Percentiles rank a stretch among this genome's conserved stretches.
Evolutionary conservation across 2,113 vertebrate species (phyloP).

Genomic region (Eretmochelys imbricata): DNA sequence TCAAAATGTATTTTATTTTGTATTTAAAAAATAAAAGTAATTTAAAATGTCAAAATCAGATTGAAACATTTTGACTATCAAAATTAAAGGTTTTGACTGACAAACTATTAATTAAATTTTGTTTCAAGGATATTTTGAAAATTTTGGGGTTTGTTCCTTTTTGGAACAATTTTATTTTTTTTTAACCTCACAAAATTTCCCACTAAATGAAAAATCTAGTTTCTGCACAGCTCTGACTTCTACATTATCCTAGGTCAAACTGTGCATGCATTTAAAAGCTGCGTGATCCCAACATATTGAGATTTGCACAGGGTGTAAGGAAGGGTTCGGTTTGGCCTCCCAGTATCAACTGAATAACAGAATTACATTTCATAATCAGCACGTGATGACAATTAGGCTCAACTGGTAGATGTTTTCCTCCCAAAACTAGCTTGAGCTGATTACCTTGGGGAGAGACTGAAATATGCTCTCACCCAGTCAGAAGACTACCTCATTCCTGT

Average conservation of each 20-base stretch:
- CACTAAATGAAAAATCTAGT: neutral
- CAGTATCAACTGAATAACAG: neutral
- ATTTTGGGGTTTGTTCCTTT: neutral
- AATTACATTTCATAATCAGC: neutral
- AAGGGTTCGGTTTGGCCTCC: neutral
- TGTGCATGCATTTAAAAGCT: neutral
- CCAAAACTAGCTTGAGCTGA: neutral
- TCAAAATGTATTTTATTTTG: neutral
- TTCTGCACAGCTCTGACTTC: neutral
- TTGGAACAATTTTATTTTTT: neutral
- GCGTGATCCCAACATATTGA: neutral
- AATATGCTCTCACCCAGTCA: neutral
- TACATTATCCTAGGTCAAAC: neutral
- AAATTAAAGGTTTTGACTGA: neutral
- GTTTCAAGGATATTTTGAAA: neutral
- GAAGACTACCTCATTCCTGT: too few relatives aligned
- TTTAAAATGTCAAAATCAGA: slow-evolving; percentile 5
- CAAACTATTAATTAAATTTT: neutral
- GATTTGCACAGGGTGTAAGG: neutral
- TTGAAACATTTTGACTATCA: neutral
- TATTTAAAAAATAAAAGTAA: neutral
- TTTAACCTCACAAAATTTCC: neutral
- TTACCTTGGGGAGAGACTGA: fast-evolving
- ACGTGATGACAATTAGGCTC: neutral
- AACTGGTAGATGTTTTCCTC: fast-evolving